Percentiles rank a stretch among this genome's conserved stretches.
These are phyloP conservation scores for Arrhamphus sclerolepis DNA, from an alignment of 2,797 vertebrate genomes.

Conservation along the genomic window DNA sequence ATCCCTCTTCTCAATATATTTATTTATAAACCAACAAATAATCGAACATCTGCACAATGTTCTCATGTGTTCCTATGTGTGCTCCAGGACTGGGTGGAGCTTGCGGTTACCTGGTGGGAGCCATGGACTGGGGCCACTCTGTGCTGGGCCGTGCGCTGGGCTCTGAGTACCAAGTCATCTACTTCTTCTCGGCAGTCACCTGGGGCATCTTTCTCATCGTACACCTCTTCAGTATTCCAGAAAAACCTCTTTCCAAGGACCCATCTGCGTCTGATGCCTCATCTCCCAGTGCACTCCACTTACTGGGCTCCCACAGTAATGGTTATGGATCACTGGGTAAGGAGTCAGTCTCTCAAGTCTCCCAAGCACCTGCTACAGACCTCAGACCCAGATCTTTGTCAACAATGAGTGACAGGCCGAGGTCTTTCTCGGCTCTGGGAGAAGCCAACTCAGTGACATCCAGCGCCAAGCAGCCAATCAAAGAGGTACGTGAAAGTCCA, in stretches of 20 bases:
- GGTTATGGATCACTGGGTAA: constrained; percentile 82
- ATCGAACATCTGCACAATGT: too few species aligned
- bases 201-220: constrained; percentile 85
- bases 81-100: constrained; percentile 91
- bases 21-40: too few species aligned
- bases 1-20: too few species aligned
- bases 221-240: constrained; percentile 94
- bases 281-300: constrained; percentile 53
- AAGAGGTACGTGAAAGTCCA: constrained; percentile 70
- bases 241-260: constrained; percentile 80
- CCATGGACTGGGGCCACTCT: constrained; percentile 92
- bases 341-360: constrained; percentile 44
- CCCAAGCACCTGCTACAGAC: constrained; percentile 45
- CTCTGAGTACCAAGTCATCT: constrained; percentile 97
- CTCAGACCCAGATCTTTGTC: constrained; percentile 72
- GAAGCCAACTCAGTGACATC: constrained; percentile 77
- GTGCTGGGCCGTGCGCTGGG: constrained; percentile 83
- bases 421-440: constrained; percentile 72
- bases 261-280: neutral
- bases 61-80: constrained; percentile 19
- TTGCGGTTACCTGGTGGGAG: constrained; percentile 91
- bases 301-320: constrained; percentile 61
- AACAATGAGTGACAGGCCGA: constrained; percentile 55
- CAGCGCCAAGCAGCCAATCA: constrained; percentile 70
- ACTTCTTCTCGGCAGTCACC: constrained; percentile 87